Evolutionary conservation across 2,888 invertebrate species (phyloP).

Genomic region (Siphlonurus alternatus): DNA sequence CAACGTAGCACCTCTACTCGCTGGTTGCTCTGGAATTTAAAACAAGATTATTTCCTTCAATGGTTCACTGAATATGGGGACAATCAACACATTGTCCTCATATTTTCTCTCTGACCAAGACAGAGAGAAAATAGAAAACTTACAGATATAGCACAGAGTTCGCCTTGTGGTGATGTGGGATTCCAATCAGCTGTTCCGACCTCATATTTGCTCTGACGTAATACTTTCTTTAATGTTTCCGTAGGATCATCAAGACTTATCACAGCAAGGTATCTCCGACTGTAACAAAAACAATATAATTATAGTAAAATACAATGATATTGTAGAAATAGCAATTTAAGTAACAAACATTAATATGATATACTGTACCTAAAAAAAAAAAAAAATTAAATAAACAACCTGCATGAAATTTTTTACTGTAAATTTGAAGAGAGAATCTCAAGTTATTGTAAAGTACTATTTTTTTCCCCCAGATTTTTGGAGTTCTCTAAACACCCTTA

Average conservation of each 20-base stretch:
- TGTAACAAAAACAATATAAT: conserved; percentile 22
- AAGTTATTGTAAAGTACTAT: no score
- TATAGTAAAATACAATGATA: not conserved
- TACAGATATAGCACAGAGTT: conserved; percentile 78
- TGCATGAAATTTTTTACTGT: no score
- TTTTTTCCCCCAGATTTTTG: no score
- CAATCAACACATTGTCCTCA: no score
- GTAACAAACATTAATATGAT: no score
- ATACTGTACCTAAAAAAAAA: no score
- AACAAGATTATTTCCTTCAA: not conserved
- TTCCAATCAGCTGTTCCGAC: conserved; percentile 88
- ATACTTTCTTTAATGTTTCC: conserved; percentile 56
- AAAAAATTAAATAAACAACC: no score
- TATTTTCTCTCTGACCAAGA: no score
- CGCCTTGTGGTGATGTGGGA: conserved; percentile 56
- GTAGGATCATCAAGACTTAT: conserved; percentile 54
- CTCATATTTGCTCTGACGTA: conserved; percentile 82
- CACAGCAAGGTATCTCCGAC: conserved; percentile 60
- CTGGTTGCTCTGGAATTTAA: conserved; percentile 54
- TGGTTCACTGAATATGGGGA: conserved; percentile 6
- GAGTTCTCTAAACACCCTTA: no score
- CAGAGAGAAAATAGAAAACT: no score
- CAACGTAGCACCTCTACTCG: conserved; percentile 73
- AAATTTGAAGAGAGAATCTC: no score
- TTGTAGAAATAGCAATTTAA: no score